Evolutionary conservation across 2,113 vertebrate genomes (phyloP), one percentile per base, ranked within the genome.

Genomic region (Dascyllus trimaculatus): DNA sequence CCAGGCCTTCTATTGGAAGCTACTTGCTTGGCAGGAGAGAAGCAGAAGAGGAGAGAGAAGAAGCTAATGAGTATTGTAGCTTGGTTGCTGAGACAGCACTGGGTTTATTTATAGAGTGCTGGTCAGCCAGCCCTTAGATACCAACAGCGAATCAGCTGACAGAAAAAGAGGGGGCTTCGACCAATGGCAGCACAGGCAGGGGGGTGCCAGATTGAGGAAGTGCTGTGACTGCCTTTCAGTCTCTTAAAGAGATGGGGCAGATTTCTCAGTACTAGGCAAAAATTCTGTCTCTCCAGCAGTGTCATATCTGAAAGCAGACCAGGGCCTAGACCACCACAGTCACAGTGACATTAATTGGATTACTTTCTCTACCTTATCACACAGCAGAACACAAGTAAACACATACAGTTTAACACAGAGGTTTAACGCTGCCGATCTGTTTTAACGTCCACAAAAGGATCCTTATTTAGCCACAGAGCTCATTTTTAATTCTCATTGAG

Each of bases 71-170:
- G 86, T 88, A 90, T 84, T 90, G 88, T 89, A 78, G 90, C 86
- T 85, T 84, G 91, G 92, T 93, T 96, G 95, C 95, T 96, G 95
- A 96, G 94, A 94, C 95, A 95, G 95, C 95, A 96, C 91, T 91
- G 89, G 89, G 93, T 95, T 95, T 96, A 95, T 96, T 95, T 95
- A 95, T 95, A 96, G 95, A 94, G 94, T 75, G 86, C 92, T 94
- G 89, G 89, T 93, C 92, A 94, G 91, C 93, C 93, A 93, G 94
- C 94, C 95, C 95, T 95, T 96, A 92, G 95, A 95, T 95, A 96
- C 95, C 92, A 89, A 82, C 92, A 92, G 88, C 94, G 84, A 95
- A 95, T 95, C 83, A 93, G 93, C 84, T 90, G 71, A 81, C 45
- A 84, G 92, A 85, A 88, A 91, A 93, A 89, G 88, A 91, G 89